These are phyloP conservation scores for Folsomia manolachei DNA, from an alignment of 2,888 invertebrate species.

Conservation along the genomic window DNA sequence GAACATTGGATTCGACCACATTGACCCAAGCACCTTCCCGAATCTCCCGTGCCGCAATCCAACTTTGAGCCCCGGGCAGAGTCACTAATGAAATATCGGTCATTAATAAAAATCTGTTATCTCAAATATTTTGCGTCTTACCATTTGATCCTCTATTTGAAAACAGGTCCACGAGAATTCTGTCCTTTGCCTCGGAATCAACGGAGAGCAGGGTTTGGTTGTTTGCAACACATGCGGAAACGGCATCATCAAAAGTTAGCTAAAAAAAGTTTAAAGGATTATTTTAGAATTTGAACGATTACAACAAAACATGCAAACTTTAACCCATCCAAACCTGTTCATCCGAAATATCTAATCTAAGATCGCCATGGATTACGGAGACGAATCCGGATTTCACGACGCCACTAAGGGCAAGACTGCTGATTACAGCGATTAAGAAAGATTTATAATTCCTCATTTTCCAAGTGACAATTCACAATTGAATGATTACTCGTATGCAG, in stretches of 20 bases:
- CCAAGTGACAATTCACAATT: too few relatives aligned
- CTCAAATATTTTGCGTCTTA: too few relatives aligned
- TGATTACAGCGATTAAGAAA: too few relatives aligned
- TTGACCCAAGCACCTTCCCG: conserved; percentile 42
- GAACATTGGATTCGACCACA: conserved; percentile 26
- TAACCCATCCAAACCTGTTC: neutral
- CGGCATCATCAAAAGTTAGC: neutral
- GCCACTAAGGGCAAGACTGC: too few relatives aligned
- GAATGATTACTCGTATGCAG: too few relatives aligned
- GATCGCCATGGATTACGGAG: neutral
- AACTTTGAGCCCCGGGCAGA: conserved; percentile 30
- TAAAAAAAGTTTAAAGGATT: neutral
- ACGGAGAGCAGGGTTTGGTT: neutral
- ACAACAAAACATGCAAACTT: neutral
- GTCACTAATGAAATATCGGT: conserved; percentile 20
- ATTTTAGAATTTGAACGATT: neutral
- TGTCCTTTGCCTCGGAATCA: neutral
- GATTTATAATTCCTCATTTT: too few relatives aligned
- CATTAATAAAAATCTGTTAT: neutral
- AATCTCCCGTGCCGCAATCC: conserved; percentile 36
- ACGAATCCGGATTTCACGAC: neutral
- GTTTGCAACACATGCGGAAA: neutral
- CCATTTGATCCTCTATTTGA: neutral
- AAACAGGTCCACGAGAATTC: neutral
- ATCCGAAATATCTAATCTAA: neutral